Evolutionary conservation across 2,888 invertebrate genomes (phyloP).

Genomic region (Seira ritae): DNA sequence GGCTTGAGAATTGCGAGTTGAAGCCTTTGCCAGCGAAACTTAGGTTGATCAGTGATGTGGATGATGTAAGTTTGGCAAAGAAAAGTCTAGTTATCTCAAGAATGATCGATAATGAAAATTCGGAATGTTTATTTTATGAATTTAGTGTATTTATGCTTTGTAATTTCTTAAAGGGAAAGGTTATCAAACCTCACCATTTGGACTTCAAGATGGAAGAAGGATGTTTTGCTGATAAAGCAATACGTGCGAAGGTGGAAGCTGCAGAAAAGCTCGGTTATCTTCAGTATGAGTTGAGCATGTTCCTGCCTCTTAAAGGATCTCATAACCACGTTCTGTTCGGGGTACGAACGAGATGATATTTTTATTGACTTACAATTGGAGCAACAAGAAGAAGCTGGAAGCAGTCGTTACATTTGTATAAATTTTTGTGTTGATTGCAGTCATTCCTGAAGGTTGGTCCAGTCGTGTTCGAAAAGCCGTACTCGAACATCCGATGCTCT

Average conservation of each 20-base stretch:
- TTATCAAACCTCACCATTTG: slow-evolving; percentile 21
- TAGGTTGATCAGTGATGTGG: slow-evolving; percentile 40
- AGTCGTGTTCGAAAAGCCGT: slow-evolving; percentile 50
- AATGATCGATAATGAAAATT: no score
- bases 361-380: no score
- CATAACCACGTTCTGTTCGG: slow-evolving; percentile 38
- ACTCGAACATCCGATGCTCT: slow-evolving; percentile 57
- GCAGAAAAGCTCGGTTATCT: slow-evolving; percentile 19
- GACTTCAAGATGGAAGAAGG: slow-evolving; percentile 35
- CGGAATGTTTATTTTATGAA: no score
- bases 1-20: slow-evolving; percentile 47
- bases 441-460: slow-evolving; percentile 19
- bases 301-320: not conserved
- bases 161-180: no score
- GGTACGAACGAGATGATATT: slow-evolving; percentile 1
- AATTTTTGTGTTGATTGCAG: slow-evolving; percentile 26
- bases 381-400: no score
- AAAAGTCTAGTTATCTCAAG: no score
- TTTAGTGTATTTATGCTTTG: no score
- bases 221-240: slow-evolving; percentile 41
- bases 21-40: not conserved
- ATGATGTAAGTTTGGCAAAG: slow-evolving; percentile 29
- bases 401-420: no score
- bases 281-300: slow-evolving; percentile 1
- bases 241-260: not conserved